Evolutionary conservation across 2,888 invertebrate genomes (phyloP), one percentile per base, ranked within the genome.

Genomic region (Diaprepes abbreviatus): DNA sequence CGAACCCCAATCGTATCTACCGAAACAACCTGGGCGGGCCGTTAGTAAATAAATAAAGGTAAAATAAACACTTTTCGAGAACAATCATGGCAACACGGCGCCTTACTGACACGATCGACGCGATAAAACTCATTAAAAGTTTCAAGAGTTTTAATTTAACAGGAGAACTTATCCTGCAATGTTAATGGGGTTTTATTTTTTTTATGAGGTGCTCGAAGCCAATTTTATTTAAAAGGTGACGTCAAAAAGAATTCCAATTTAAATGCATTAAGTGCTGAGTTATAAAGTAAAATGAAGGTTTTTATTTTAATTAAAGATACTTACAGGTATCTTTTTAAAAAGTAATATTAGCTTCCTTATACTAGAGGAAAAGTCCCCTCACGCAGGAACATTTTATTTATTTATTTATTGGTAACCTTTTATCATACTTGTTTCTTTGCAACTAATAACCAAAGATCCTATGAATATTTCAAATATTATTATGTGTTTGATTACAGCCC

Each of bases 121-220:
- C 21, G 21, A 43, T 21, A 21, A 19, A 43, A 43, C 43, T 43
- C 19, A 43, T 43, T 43, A 43, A 43, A 43, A 43, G 43, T 43
- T 43, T 21, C 10, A 40, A 19, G n/a, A 43, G 43, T 21, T 43
- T 43, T 43, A 43, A 43, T 21, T 43, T 43, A 43, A 19, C 9
- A 21, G 21, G 43, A 19, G 14, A 9, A 19, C 19, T 43, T 43
- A 21, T 21, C 43, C 19, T 43, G 43, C 43, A 43, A 43, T 43
- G 43, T 43, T 21, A 43, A 43, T 21, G 17, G 19, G n/a, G 19
- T 19, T 43, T 43, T 43, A 16, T 19, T 43, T 43, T 43, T n/a
- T 43, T 40, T 40, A 40, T 6, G 9, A 19, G 21, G 43, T 43
- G 19, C 40, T 17, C 40, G 40, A 17, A 40, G 17, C 19, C 6